A percentile compares a stretch with the other conserved stretches of the same genome.
Conservation (phyloP, 2,888 invertebrate species). For the Ophion obscuratus region DNA sequence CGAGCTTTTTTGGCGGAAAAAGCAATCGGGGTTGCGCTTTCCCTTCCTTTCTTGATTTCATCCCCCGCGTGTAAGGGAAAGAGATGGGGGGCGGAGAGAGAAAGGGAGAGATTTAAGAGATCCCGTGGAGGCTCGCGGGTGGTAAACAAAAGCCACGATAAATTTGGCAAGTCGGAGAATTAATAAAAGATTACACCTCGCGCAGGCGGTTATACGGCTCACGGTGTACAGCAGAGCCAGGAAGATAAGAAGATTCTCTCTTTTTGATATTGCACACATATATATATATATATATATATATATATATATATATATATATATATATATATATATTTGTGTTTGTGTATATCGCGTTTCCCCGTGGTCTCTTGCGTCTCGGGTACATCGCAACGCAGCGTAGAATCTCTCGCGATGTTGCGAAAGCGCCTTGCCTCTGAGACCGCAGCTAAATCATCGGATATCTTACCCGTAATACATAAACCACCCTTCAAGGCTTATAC, state of each 20-base stretch:
- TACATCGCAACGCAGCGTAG: slow-evolving; percentile 69
- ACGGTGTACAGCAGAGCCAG: slow-evolving; percentile 65
- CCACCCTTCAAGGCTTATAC: slow-evolving; percentile 83
- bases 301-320: slow-evolving; percentile 8
- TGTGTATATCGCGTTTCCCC: slow-evolving; percentile 49
- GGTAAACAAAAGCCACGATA: slow-evolving; percentile 83
- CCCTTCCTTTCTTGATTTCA: slow-evolving; percentile 24
- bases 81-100: slow-evolving; percentile 32
- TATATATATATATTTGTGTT: slow-evolving; percentile 17
- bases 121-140: slow-evolving; percentile 49
- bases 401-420: slow-evolving; percentile 67
- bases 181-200: slow-evolving; percentile 84
- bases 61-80: slow-evolving; percentile 16
- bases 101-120: slow-evolving; percentile 57
- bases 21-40: not conserved
- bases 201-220: slow-evolving; percentile 74
- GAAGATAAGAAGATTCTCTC: slow-evolving; percentile 75
- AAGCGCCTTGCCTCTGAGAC: slow-evolving; percentile 62
- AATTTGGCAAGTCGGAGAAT: slow-evolving; percentile 84
- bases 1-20: slow-evolving; percentile 13
- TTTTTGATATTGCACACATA: slow-evolving; percentile 16
- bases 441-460: slow-evolving; percentile 84
- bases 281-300: slow-evolving; percentile 20
- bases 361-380: slow-evolving; percentile 62
- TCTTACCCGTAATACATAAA: slow-evolving; percentile 84